Evolutionary conservation across 2,888 invertebrate species (phyloP), one percentile per base, ranked within the genome.

Genomic region (Keiferia lycopersicella): DNA sequence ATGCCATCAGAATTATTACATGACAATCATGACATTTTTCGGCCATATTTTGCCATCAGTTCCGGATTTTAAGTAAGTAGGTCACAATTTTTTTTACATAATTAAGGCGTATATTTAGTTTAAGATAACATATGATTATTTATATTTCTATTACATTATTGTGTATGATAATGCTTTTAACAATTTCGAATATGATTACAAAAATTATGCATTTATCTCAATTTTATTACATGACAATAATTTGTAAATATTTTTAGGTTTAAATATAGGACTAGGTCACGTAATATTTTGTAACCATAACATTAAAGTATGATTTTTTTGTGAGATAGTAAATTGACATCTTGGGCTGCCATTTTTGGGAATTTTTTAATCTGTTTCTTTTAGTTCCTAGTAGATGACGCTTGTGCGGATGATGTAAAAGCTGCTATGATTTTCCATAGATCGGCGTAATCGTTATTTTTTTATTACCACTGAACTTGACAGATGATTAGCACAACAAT

Each of bases 41-140:
- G 65, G 65, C 65, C 65, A 65, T 65, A 62, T 62, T 65, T 65
- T 62, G 65, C 66, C 66, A 64, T 56, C n/a, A 30, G 61, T 53
- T 60, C 53, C n/a, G 22, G 26, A 16, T 45, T 45, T 45, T n/a
- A 57, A 62, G 60, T 64, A 53, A 60, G 45, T 22, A 53, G 38
- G 60, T 62, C 60, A 60, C 51, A 65, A 48, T 59, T 66, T 62
- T 20, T 56, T 51, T 51, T 20, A 11, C 10, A 7, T 56, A 30
- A n/a, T 26, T 56, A 20, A 56, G 12, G 26, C 12, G n/a, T 26
- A 2, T 30, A n/a, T 56, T 56, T 56, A 30, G 56, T 56, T 56
- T 56, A 56, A 56, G 20, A 51, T 22, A 2, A 1, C 6, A 22
- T 51, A 22, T 51, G 10, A 50, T 50, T 51, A 51, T 18, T 20